Base-by-base conservation (phyloP, 2,113 vertebrate species). In the Thermophis baileyi region DNA sequence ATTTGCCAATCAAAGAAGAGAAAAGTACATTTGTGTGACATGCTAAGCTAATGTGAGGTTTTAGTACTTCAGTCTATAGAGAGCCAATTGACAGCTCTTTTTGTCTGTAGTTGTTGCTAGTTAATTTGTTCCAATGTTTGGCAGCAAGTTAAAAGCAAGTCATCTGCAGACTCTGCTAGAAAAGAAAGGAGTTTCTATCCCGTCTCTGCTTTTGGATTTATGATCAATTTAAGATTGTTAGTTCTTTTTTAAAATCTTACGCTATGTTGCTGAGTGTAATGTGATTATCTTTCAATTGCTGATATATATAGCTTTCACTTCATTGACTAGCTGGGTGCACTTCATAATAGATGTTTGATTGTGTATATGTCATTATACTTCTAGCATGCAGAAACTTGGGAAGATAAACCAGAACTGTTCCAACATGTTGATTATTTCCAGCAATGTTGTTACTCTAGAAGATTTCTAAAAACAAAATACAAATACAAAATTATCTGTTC, bases 381-480 rank as follows among this genome's bases (percentile, higher is more conserved):
- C 4, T 91, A 50, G 6, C 63, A 89, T n/a, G 24, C 14, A 24
- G 44, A 57, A 85, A 57, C 9, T 57, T 46, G 55, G 85, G 87
- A 85, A 85, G 60, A 92, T 57, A 55, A 85, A 85, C 27, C 30
- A 30, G 54, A 92, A 53, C 46, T 49, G 53, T 81, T 89, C 63
- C 47, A 40, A 55, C 35, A 55, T 35, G 63, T 85, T 89, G 89
- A 92, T 92, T 89, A 47, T 85, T 92, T 92, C 92, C 63, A 89
- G 50, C 53, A 55, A 12, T 85, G 44, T 57, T 89, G 30, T 54
- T 92, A 25, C 44, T 92, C 46, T 69, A 46, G 53, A 18, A 54
- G 54, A 11, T 85, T 89, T 89, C 27, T 55, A 51, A 92, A 92
- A 85, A 49, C 25, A 35, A 49, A 35, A 49, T 85, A 12, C 51